These are phyloP conservation scores for Andrena camellia DNA, from an alignment of 2,888 invertebrate genomes.

Conservation along the genomic window DNA sequence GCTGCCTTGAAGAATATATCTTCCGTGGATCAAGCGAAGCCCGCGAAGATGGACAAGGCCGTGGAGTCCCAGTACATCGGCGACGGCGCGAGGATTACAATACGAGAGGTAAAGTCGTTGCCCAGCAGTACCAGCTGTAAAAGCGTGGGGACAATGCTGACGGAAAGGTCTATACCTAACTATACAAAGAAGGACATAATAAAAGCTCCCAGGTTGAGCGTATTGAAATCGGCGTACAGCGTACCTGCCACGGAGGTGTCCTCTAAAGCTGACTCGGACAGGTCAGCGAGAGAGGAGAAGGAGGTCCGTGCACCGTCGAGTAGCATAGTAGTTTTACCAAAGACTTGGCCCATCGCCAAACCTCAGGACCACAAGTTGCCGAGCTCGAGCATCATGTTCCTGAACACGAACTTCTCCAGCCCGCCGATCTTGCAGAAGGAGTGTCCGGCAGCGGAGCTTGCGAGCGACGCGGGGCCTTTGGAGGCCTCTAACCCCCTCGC, in stretches of 20 bases:
- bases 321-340: conserved; percentile 70
- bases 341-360: conserved; percentile 52
- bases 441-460: neutral
- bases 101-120: conserved; percentile 22
- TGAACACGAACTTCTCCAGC: conserved; percentile 33
- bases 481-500: conserved; percentile 25
- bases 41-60: conserved; percentile 36
- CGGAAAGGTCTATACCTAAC: conserved; percentile 58
- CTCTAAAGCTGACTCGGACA: conserved; percentile 42
- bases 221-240: conserved; percentile 62
- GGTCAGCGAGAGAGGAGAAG: conserved; percentile 35
- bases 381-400: conserved; percentile 44
- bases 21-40: conserved; percentile 14
- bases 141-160: conserved; percentile 60
- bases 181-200: conserved; percentile 72
- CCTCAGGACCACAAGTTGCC: conserved; percentile 64
- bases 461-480: neutral
- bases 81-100: conserved; percentile 28
- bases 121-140: conserved; percentile 41
- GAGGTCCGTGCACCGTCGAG: conserved; percentile 66
- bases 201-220: conserved; percentile 74
- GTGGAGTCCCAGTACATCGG: conserved; percentile 33
- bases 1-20: conserved; percentile 19
- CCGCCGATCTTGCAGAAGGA: conserved; percentile 64
- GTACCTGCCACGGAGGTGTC: conserved; percentile 20